Evolutionary conservation across 1,140 invertebrate species (phyloP).

Genomic region (Tetramorium simillimum): DNA sequence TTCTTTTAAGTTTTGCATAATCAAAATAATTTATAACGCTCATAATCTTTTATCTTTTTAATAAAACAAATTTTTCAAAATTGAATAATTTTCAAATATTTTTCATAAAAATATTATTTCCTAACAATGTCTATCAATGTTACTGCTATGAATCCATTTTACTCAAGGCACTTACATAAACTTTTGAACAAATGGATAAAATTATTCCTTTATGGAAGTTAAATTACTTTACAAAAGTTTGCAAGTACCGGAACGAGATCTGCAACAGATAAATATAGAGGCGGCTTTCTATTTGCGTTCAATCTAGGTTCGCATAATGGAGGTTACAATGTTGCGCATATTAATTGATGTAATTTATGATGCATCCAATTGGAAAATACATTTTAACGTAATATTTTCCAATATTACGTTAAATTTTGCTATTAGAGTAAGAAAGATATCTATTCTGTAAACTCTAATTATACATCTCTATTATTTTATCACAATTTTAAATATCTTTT

Average conservation of each 20-base stretch:
- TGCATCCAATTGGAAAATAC: conserved; percentile 9
- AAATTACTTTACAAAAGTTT: conserved; percentile 72
- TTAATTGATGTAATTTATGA: conserved; percentile 48
- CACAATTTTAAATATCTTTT: not conserved
- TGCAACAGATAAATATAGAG: conserved; percentile 62
- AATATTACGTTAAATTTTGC: not conserved
- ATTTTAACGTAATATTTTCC: conserved; percentile 3
- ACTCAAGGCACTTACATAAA: conserved; percentile 60
- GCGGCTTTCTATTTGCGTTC: conserved; percentile 64
- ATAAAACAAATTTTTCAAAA: not conserved
- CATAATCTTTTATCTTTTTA: not conserved
- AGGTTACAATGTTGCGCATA: conserved; percentile 42
- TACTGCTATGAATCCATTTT: conserved; percentile 53
- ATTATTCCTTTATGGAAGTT: conserved; percentile 74
- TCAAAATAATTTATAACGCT: not conserved
- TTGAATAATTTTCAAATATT: conserved; percentile 58
- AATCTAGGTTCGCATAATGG: conserved; percentile 42
- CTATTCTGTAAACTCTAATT: conserved; percentile 4
- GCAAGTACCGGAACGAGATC: conserved; percentile 58
- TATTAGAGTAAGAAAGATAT: not conserved
- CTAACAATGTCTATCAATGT: conserved; percentile 60
- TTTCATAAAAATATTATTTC: conserved; percentile 44
- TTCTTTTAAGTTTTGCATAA: not conserved
- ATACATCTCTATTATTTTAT: not conserved
- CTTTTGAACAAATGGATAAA: conserved; percentile 73